phyloP scores from a whole-genome alignment of 2,888 invertebrate species.

The Rhamphomyia laevipes region DNA sequence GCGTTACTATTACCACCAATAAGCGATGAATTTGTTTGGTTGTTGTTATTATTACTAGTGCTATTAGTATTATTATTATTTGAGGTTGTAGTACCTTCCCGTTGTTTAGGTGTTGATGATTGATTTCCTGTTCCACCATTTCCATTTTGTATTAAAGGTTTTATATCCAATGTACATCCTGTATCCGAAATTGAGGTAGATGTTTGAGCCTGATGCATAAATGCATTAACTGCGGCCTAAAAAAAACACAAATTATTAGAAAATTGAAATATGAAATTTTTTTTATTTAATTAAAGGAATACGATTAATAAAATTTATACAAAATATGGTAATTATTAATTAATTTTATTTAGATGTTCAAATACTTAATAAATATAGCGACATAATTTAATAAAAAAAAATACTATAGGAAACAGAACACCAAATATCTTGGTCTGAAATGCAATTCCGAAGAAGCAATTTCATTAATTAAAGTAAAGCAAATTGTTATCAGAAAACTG shows the following conservation, averaged over 20 bases:
- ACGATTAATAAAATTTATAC: too few relatives aligned
- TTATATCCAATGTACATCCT: slow-evolving; percentile 51
- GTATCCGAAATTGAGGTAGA: slow-evolving; percentile 39
- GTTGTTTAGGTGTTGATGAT: slow-evolving; percentile 52
- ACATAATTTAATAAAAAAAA: too few relatives aligned
- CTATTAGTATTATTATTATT: slow-evolving; percentile 23
- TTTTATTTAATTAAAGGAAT: too few relatives aligned
- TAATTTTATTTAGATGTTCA: too few relatives aligned
- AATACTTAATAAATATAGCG: too few relatives aligned
- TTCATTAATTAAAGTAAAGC: too few relatives aligned
- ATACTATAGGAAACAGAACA: too few relatives aligned
- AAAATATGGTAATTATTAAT: too few relatives aligned
- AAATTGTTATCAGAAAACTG: too few relatives aligned
- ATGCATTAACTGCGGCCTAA: slow-evolving; percentile 70
- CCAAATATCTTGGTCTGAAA: too few relatives aligned
- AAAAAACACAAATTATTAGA: slow-evolving; percentile 9
- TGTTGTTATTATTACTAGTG: slow-evolving; percentile 22
- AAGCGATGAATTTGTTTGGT: slow-evolving; percentile 26
- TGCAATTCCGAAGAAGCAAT: too few relatives aligned
- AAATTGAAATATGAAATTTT: too few relatives aligned
- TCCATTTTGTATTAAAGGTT: slow-evolving; percentile 43
- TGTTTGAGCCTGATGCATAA: slow-evolving; percentile 69
- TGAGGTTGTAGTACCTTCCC: slow-evolving; percentile 56
- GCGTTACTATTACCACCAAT: not conserved
- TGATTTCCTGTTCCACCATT: slow-evolving; percentile 22